These are phyloP conservation scores for Bellardia bayeri DNA, from an alignment of 2,888 invertebrate species.

Conservation along the genomic window DNA sequence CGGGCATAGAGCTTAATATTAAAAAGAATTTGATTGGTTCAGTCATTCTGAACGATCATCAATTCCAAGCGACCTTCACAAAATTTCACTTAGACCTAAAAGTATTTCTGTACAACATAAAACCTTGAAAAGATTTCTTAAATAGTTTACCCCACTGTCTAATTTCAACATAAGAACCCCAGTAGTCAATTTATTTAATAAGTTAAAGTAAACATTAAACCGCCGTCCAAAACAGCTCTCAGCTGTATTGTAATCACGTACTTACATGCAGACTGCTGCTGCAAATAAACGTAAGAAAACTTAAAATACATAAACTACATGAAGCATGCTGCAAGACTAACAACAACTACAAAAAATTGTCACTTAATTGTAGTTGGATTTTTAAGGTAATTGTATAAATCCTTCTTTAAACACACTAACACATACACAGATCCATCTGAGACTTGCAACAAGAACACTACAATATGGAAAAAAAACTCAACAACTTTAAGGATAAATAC, in stretches of 20 bases:
- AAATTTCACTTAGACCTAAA: no score
- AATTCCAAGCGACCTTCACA: no score
- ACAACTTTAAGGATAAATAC: slow-evolving; percentile 58
- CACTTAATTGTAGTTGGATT: slow-evolving; percentile 73
- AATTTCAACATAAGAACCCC: slow-evolving; percentile 54
- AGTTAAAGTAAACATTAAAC: slow-evolving; percentile 60
- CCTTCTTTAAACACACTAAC: slow-evolving; percentile 51
- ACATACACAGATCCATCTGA: slow-evolving; percentile 13
- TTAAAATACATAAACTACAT: slow-evolving; percentile 8
- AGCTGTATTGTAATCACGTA: slow-evolving; percentile 66
- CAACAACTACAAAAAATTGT: slow-evolving; percentile 67
- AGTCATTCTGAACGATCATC: no score
- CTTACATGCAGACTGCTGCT: slow-evolving; percentile 9
- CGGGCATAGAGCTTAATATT: no score
- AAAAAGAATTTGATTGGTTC: no score
- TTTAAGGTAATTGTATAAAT: slow-evolving; percentile 71
- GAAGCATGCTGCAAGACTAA: slow-evolving; percentile 31
- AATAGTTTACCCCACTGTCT: slow-evolving; percentile 49
- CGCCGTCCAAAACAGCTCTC: slow-evolving; percentile 47
- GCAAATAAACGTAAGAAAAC: slow-evolving; percentile 4
- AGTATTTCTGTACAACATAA: no score
- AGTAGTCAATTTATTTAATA: slow-evolving; percentile 72
- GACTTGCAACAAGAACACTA: neutral
- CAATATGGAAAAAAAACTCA: neutral
- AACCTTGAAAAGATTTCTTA: no score